Evolutionary conservation across 2,797 vertebrate genomes (phyloP).

Genomic region (Bradypodion ventrale): DNA sequence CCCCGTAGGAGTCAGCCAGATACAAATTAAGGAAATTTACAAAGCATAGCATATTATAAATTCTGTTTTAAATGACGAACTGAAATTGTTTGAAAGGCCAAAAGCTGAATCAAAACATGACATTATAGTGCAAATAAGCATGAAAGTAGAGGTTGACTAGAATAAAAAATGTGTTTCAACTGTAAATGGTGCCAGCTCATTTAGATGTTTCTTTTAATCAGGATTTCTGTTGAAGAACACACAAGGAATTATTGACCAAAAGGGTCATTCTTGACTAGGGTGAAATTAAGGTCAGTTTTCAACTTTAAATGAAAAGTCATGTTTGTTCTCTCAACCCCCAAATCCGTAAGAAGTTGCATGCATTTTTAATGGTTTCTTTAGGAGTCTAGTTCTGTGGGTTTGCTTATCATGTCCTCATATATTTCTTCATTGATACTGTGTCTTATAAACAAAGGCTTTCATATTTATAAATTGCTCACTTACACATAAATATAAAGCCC

Average conservation of each 20-base stretch:
- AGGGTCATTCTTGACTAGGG: conserved; percentile 38
- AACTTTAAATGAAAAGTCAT: conserved; percentile 38
- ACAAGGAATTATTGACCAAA: conserved; percentile 56
- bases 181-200: conserved; percentile 28
- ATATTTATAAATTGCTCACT: background rate
- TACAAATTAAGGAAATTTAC: conserved; percentile 2
- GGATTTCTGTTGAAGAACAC: conserved; percentile 35
- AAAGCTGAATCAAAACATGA: background rate
- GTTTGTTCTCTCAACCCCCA: conserved; percentile 24
- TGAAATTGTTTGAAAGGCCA: background rate
- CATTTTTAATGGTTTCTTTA: conserved; percentile 28
- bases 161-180: conserved; percentile 62
- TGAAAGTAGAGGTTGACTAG: background rate
- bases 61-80: conserved; percentile 10
- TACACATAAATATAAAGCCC: no score
- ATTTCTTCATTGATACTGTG: background rate
- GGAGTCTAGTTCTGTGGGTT: background rate
- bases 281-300: conserved; percentile 55
- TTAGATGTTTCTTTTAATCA: conserved; percentile 11
- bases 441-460: background rate
- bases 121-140: conserved; percentile 20
- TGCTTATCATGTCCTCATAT: background rate
- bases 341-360: background rate
- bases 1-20: background rate
- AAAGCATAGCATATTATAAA: background rate